Evolutionary conservation across 1,140 invertebrate genomes (phyloP), one percentile per base, ranked within the genome.

Genomic region (Meloidogyne floridensis): DNA sequence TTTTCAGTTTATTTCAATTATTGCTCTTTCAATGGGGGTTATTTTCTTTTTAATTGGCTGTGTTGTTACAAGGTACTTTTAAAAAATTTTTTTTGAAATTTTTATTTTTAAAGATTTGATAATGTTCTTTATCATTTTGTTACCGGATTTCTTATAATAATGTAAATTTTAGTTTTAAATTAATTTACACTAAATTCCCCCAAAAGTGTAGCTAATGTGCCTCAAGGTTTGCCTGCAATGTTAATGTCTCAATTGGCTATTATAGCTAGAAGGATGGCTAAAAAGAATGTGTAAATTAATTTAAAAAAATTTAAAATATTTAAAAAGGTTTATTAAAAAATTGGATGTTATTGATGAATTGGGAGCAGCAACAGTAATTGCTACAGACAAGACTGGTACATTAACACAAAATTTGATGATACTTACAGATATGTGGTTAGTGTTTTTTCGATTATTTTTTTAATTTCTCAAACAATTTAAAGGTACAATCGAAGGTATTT

Each of bases 401-500:
- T 92, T 99, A 54, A 99, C 98, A 0, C 95, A 96, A 91, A 99
- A 99, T 91, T 95, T 98, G 91, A 99, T 99, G 97, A 98, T 97
- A 1, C 95, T 95, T 6, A 98, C 96, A 2, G 93, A 94, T 75
- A 75, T 89, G 11, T 90, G 89, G 85, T 88, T 32, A 1, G 32
- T 32, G 32, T 32, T 1, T 32, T 32, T 20, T 9, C 10, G 42
- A 3, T 10, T 8, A 0, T 51, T 75, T 43, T 54, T 20, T 56
- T 75, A 8, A 8, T 11, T 51, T 11, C 13, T 75, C 8, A 13
- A 13, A 42, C 4, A 8, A 54, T 0, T 20, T 77, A 75, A 47
- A 75, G 80, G 81, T 82, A 87, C 77, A 88, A 88, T 75, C 75
- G 79, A 10, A 73, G 84, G 18, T 80, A 86, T 18, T 56, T 88